Evolutionary conservation across 2,797 vertebrate genomes (phyloP), one percentile per base, ranked within the genome.

Genomic region (Bucorvus abyssinicus): DNA sequence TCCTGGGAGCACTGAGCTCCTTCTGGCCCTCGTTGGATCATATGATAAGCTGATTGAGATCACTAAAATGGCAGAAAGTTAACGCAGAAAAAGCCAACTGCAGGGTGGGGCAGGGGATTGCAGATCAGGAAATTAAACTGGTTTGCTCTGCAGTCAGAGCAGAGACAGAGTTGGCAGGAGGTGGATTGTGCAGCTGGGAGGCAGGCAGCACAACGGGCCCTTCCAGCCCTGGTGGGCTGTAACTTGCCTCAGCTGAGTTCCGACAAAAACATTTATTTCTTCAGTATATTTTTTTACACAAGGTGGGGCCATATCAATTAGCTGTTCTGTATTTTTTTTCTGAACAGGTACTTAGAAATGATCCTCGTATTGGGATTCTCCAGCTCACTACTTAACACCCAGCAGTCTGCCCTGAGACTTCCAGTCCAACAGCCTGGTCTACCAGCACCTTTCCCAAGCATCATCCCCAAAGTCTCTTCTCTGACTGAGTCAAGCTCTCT

Each of bases 41-140:
- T 85, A 92, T 75, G 95, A 95, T 93, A 95, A 95, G 68, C 90
- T 89, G 71, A 95, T 65, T 83, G 91, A 94, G 89, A 95, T 93
- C 94, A 85, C 81, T 53, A 67, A 93, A 94, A 96, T 53, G 84
- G 92, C 87, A 96, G 90, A 95, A 95, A 94, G 90, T 85, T 94
- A 96, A 71, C 81, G 63, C 0, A 56, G 90, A 88, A 90, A 89
- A 94, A 93, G 73, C 40, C 59, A 93, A 95, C 87, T 38, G 68
- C 0, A 0, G 90, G 84, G 67, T 84, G 80, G 83, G 85, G 94
- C 2, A 7, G 16, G 63, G 84, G 44, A 94, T 2, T 77, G 88
- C 49, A 60, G 78, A 87, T 70, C 59, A 73, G 90, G 90, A 93
- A 93, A 92, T 76, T 67, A 74, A 95, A 90, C 75, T 44, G 78